These are phyloP conservation scores for Apotomis capreana DNA, from an alignment of 2,888 invertebrate genomes.

Conservation along the genomic window DNA sequence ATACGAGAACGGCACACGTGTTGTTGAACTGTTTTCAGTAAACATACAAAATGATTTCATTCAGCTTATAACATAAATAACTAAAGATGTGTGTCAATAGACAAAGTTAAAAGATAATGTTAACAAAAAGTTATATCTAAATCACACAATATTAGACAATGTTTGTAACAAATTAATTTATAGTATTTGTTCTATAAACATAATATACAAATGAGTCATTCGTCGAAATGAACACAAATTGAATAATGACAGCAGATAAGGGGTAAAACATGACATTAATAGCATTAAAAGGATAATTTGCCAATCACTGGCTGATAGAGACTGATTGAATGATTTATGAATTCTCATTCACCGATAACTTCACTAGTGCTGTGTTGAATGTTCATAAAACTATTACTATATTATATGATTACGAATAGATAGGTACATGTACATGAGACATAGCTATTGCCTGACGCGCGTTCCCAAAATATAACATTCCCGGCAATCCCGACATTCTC, in stretches of 20 bases:
- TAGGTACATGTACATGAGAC: background rate
- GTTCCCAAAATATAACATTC: background rate
- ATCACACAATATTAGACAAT: slow-evolving; percentile 16
- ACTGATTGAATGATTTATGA: slow-evolving; percentile 33
- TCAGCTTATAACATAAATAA: too few relatives aligned
- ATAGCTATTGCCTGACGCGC: background rate
- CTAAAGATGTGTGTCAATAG: too few relatives aligned
- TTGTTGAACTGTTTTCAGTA: too few relatives aligned
- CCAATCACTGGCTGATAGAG: slow-evolving; percentile 34
- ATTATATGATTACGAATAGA: background rate
- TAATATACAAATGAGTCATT: slow-evolving; percentile 25
- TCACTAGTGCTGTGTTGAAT: background rate
- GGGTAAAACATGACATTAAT: slow-evolving; percentile 24
- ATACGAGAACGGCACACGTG: background rate
- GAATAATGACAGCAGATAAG: slow-evolving; percentile 38
- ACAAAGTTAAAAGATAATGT: background rate
- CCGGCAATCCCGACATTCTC: background rate
- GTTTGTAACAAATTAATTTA: slow-evolving; percentile 6
- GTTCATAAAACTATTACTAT: background rate
- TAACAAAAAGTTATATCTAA: background rate
- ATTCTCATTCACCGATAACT: slow-evolving; percentile 12
- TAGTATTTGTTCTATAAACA: background rate
- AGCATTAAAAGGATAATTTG: slow-evolving; percentile 36
- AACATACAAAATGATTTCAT: too few relatives aligned
- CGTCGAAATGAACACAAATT: slow-evolving; percentile 31